Evolutionary conservation across 2,797 vertebrate species (phyloP), one percentile per base, ranked within the genome.

Genomic region (Bucorvus abyssinicus): DNA sequence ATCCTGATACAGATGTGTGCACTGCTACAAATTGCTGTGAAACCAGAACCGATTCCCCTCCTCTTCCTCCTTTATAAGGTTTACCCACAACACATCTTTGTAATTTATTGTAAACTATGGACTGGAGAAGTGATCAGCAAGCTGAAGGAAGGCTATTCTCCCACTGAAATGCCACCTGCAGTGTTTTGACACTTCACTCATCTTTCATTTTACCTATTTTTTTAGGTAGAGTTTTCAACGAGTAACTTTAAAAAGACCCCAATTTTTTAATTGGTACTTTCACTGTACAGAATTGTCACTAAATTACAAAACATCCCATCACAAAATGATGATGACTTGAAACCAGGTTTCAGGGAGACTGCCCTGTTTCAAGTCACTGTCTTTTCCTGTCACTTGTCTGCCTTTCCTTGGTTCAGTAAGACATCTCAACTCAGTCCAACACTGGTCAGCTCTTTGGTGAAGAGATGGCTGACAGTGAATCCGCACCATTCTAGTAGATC

Each of bases 401-500:
- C 4, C n/a, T 36, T 59, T 63, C 12, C n/a, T 55, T 30, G 2
- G 12, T 30, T 64, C 34, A 30, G 24, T 10, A n/a, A n/a, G 22
- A 49, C 34, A 23, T 14, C 32, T 17, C 24, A 45, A 29, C 7
- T 16, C 38, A 67, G n/a, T 9, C 30, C 2, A 12, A 68, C 30
- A 64, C 20, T 26, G 34, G 24, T 45, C 7, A 6, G 23, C 40
- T 84, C 18, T 55, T 50, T n/a, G 49, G 13, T 50, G 34, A 83
- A 59, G 11, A 59, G 17, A 13, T 0, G 63, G 49, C 17, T 2
- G 1, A 34, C 17, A 12, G 12, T 1, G 2, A 18, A 69, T 20
- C 38, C 65, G 20, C 9, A 21, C 14, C 60, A 23, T 42, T 74
- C 34, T 70, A 56, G 47, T 5, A 60, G 26, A 52, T 52, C 38